These are phyloP conservation scores for Myotis planiceps DNA, from an alignment of 2,797 vertebrate genomes.

Conservation along the genomic window DNA sequence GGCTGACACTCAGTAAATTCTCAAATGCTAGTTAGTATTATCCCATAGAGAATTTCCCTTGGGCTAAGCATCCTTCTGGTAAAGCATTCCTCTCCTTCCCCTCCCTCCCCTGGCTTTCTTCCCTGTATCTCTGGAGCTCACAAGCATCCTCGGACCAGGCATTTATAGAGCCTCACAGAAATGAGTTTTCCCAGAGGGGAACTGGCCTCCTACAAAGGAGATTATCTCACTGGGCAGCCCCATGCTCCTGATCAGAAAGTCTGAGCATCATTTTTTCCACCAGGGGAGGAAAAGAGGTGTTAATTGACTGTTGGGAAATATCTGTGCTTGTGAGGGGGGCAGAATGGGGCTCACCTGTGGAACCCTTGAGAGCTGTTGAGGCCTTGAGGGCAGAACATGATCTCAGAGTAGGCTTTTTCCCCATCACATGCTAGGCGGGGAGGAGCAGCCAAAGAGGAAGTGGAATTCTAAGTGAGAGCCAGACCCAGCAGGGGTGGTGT, in stretches of 20 bases:
- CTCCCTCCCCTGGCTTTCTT: background rate
- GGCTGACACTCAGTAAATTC: background rate
- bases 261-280: conserved; percentile 3
- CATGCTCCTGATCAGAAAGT: background rate
- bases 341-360: background rate
- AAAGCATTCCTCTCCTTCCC: background rate
- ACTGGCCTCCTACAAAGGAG: background rate
- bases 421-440: background rate
- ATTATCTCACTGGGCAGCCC: background rate
- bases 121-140: background rate
- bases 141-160: background rate
- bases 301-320: background rate
- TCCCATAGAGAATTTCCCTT: background rate
- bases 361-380: background rate
- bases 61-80: background rate
- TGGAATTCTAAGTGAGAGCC: background rate
- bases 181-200: background rate
- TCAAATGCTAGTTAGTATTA: background rate
- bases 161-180: background rate
- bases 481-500: no score
- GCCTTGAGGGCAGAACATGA: background rate
- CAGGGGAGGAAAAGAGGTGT: background rate
- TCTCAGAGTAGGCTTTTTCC: background rate
- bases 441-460: background rate
- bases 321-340: background rate